These are phyloP conservation scores for Cataglyphis hispanica DNA, from an alignment of 1,140 invertebrate genomes.

Conservation along the genomic window DNA sequence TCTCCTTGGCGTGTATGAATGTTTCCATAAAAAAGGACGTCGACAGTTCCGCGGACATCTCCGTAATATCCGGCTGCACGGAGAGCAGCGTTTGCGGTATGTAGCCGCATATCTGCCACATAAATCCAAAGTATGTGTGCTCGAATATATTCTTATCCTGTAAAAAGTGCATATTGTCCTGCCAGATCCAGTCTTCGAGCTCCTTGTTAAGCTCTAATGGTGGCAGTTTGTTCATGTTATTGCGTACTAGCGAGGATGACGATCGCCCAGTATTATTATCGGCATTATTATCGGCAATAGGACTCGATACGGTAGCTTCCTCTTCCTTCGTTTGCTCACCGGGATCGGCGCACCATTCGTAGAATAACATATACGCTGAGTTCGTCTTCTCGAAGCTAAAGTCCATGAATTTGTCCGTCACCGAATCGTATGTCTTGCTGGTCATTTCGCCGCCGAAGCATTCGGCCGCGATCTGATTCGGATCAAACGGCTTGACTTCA, in stretches of 20 bases:
- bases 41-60: slow-evolving; percentile 95
- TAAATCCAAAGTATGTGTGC: slow-evolving; percentile 97
- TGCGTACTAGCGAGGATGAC: slow-evolving; percentile 70
- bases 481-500: slow-evolving; percentile 98
- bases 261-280: slow-evolving; percentile 56
- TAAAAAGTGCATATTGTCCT: slow-evolving; percentile 97
- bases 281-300: slow-evolving; percentile 57
- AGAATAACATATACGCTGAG: slow-evolving; percentile 99
- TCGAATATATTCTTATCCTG: slow-evolving; percentile 98
- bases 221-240: slow-evolving; percentile 79
- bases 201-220: slow-evolving; percentile 91
- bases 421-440: slow-evolving; percentile 98
- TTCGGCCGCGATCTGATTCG: slow-evolving; percentile 96
- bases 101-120: slow-evolving; percentile 98
- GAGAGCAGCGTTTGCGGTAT: slow-evolving; percentile 95
- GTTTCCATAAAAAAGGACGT: slow-evolving; percentile 98
- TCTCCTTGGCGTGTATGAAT: slow-evolving; percentile 98
- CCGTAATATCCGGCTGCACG: slow-evolving; percentile 92
- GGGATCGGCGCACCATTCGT: slow-evolving; percentile 91
- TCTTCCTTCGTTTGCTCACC: slow-evolving; percentile 80
- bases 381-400: slow-evolving; percentile 99
- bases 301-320: slow-evolving; percentile 85
- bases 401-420: slow-evolving; percentile 98
- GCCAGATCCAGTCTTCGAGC: slow-evolving; percentile 97
- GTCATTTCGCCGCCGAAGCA: slow-evolving; percentile 99